These are phyloP conservation scores for Prunella himalayana DNA, from an alignment of 2,113 vertebrate genomes.

Conservation along the genomic window DNA sequence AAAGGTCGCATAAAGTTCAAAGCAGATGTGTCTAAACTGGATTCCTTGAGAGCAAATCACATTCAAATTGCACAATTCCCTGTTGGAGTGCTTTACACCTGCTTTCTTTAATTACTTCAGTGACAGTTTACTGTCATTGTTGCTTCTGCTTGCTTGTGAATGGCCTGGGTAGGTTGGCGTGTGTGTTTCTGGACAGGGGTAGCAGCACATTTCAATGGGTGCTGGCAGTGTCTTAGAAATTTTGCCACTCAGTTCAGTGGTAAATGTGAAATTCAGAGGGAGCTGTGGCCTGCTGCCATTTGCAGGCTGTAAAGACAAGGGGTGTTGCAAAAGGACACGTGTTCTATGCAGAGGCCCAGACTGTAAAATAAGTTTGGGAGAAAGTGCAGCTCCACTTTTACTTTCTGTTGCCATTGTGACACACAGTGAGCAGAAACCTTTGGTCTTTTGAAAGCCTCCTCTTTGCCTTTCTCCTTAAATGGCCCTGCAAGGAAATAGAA, in stretches of 20 bases:
- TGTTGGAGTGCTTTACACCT: background rate
- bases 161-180: rapidly evolving
- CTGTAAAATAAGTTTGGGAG: background rate
- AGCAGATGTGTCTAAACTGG: background rate
- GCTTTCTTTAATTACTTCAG: background rate
- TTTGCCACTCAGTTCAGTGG: background rate
- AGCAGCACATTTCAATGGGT: background rate
- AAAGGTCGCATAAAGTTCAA: background rate
- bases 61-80: background rate
- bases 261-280: background rate
- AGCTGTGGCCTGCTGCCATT: background rate
- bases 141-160: background rate
- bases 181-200: background rate
- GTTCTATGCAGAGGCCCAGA: rapidly evolving
- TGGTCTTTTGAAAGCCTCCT: constrained; percentile 3
- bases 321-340: background rate
- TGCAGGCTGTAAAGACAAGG: background rate
- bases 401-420: background rate
- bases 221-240: background rate
- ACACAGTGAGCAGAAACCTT: background rate
- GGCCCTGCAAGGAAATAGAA: background rate
- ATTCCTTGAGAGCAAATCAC: background rate
- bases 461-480: background rate
- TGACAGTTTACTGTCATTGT: background rate
- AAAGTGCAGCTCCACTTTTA: background rate